Conservation (phyloP, 2,888 invertebrate species). For the Tipula unca region DNA sequence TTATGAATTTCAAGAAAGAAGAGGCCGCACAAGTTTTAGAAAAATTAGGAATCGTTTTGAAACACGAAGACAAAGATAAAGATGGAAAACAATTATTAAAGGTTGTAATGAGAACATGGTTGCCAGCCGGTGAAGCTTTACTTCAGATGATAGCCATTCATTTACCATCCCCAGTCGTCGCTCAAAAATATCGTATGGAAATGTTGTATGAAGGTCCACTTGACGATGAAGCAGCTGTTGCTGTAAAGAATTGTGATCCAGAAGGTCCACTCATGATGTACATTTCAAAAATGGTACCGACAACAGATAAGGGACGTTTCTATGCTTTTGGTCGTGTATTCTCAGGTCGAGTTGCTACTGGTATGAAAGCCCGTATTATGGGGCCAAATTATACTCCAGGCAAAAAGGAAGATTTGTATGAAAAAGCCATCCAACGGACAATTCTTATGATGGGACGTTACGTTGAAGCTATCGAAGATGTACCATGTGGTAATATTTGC, state of each 20-base stretch:
- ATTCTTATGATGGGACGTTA: slow-evolving; percentile 99
- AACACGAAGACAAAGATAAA: slow-evolving; percentile 92
- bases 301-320: slow-evolving; percentile 99
- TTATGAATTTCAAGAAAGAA: slow-evolving; percentile 93
- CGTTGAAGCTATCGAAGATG: slow-evolving; percentile 98
- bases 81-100: slow-evolving; percentile 94
- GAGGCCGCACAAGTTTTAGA: slow-evolving; percentile 79
- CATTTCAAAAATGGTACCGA: slow-evolving; percentile 99
- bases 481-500: slow-evolving; percentile 98
- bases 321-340: slow-evolving; percentile 99
- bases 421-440: slow-evolving; percentile 98
- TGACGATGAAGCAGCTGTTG: slow-evolving; percentile 90
- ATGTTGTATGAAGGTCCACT: slow-evolving; percentile 98
- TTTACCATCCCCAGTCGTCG: slow-evolving; percentile 96
- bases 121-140: slow-evolving; percentile 98
- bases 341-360: slow-evolving; percentile 85
- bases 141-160: slow-evolving; percentile 99
- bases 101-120: slow-evolving; percentile 97
- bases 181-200: slow-evolving; percentile 99
- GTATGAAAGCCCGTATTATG: slow-evolving; percentile 95
- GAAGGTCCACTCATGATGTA: slow-evolving; percentile 99
- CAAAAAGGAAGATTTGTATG: slow-evolving; percentile 98
- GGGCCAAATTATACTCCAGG: slow-evolving; percentile 97
- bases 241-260: slow-evolving; percentile 89
- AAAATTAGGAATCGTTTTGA: slow-evolving; percentile 86